Evolutionary conservation across 2,888 invertebrate genomes (phyloP), one percentile per base, ranked within the genome.

Genomic region (Ferrisia virgata): DNA sequence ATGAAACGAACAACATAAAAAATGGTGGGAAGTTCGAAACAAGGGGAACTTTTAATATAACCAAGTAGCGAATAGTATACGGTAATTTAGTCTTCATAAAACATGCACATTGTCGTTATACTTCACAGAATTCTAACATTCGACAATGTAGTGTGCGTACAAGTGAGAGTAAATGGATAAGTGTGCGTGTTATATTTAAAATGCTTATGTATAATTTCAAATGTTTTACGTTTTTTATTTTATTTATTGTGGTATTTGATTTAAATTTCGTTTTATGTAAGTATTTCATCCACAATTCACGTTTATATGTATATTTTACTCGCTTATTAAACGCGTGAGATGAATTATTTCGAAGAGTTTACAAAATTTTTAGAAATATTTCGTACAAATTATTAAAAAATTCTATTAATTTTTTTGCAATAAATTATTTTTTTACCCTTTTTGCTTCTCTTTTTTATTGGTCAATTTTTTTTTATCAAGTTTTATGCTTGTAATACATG

Each of bases 71-170:
- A 82, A 69, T 58, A 58, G 81, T 64, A 22, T 64, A 82, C 82
- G 82, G 82, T 82, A 82, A 82, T 82, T 82, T 58, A 82, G 82
- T 82, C 39, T 64, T 58, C 58, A 64, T 82, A 82, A 82, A 82
- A 82, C 82, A 82, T 82, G 82, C 64, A 82, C 64, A 82, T 36
- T 58, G 82, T 82, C 39, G 64, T 76, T 39, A 82, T 82, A 82
- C 58, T 58, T 53, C 82, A 64, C 82, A 33, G 64, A 82, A 64
- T 58, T 58, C 64, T 25, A 58, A 82, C 33, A 53, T 39, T 39
- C 58, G 64, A 58, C 31, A n/a, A 58, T 53, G 33, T 53, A 58
- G 58, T 53, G 82, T 82, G 82, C 33, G 82, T 58, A 36, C 13
- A 25, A 64, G 64, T 39, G 72, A 11, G 82, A 18, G 39, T 64